Conservation (phyloP, 1,140 invertebrate genomes). For the Caenorhabditis remanei region DNA sequence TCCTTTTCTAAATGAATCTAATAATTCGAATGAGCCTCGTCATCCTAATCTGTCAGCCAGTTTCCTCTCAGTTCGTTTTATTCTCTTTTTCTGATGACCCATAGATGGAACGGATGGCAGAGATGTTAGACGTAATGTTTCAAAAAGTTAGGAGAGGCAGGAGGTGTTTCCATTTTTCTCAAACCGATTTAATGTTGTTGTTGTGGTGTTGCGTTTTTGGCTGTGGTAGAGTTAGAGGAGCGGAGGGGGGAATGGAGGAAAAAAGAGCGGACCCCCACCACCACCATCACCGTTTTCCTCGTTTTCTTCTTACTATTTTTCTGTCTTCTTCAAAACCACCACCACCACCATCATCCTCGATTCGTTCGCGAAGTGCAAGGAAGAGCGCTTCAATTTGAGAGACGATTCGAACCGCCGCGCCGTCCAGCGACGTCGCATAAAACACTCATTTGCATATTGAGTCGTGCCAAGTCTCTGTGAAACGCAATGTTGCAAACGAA, state of each 20-base stretch:
- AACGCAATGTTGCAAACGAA: constrained; percentile 56
- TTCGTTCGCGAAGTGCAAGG: constrained; percentile 42
- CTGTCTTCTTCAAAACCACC: constrained; percentile 13
- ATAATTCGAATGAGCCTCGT: constrained; percentile 41
- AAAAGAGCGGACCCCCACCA: constrained; percentile 27
- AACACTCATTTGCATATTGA: constrained; percentile 54
- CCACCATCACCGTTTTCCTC: constrained; percentile 2
- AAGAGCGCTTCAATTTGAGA: constrained; percentile 42
- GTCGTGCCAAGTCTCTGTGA: constrained; percentile 50
- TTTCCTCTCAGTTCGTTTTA: background rate
- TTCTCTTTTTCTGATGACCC: background rate
- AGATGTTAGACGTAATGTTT: background rate
- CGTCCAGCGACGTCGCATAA: constrained; percentile 50
- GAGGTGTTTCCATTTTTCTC: constrained; percentile 33
- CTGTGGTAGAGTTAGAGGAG: background rate
- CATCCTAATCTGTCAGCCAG: constrained; percentile 20
- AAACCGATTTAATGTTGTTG: constrained; percentile 53
- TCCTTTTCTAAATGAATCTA: constrained; percentile 27
- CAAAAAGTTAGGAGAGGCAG: background rate
- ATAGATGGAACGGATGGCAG: background rate
- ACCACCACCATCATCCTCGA: constrained; percentile 33
- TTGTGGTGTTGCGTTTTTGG: constrained; percentile 49
- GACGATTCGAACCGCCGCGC: constrained; percentile 33
- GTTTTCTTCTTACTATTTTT: constrained; percentile 1
- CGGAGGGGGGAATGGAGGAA: constrained; percentile 2